phyloP scores from a whole-genome alignment of 2,888 invertebrate species.

The Harpalus rubripes region DNA sequence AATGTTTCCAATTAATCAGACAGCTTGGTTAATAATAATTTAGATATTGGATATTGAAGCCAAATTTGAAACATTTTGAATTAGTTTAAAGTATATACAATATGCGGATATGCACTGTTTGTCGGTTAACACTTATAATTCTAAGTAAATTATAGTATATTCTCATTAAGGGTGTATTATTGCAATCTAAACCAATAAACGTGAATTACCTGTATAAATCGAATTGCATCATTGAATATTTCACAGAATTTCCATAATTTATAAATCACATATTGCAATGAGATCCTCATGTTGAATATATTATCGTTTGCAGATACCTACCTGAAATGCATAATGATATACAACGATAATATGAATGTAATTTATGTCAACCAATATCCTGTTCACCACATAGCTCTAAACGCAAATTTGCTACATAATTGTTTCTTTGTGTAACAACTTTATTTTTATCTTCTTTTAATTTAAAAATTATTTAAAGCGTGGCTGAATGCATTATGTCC shows the following conservation, averaged over 20 bases:
- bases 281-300: slow-evolving; percentile 34
- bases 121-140: slow-evolving; percentile 20
- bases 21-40: neutral
- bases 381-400: neutral
- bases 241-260: slow-evolving; percentile 41
- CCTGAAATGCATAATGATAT: slow-evolving; percentile 24
- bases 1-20: slow-evolving; percentile 24
- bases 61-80: neutral
- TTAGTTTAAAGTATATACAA: neutral
- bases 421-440: neutral
- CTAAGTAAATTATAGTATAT: slow-evolving; percentile 6
- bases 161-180: slow-evolving; percentile 5
- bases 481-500: too few relatives aligned
- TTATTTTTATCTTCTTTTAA: too few relatives aligned
- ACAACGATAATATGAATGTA: slow-evolving; percentile 21
- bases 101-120: neutral
- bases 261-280: slow-evolving; percentile 43
- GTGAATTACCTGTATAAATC: slow-evolving; percentile 23
- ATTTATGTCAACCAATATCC: neutral
- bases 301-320: slow-evolving; percentile 31
- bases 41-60: neutral
- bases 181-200: slow-evolving; percentile 18
- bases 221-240: slow-evolving; percentile 24
- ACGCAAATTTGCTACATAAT: neutral
- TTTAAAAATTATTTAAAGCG: too few relatives aligned